These are phyloP conservation scores for Brachyptera risi DNA, from an alignment of 2,888 invertebrate genomes.

Conservation along the genomic window DNA sequence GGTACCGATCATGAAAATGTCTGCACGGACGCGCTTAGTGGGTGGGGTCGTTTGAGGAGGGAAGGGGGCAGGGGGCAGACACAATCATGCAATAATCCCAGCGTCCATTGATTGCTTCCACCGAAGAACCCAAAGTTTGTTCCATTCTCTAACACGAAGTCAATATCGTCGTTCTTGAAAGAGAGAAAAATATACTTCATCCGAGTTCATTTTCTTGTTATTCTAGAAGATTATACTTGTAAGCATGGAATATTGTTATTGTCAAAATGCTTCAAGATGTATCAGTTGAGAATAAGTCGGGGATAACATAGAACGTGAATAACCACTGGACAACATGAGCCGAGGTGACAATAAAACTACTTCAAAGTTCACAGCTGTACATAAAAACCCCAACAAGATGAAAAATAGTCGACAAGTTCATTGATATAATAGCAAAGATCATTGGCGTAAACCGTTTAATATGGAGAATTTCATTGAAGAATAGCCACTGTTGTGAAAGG, in stretches of 20 bases:
- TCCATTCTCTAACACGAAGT: background rate
- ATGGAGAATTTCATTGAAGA: background rate
- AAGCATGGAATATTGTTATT: too few relatives aligned
- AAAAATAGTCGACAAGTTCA: conserved; percentile 14
- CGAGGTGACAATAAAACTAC: conserved; percentile 9
- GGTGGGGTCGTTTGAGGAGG: too few relatives aligned
- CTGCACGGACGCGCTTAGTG: conserved; percentile 20
- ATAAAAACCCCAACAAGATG: background rate
- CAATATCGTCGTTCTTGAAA: background rate
- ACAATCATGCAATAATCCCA: conserved; percentile 18
- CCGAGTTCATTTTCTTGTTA: background rate
- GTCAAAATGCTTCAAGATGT: background rate
- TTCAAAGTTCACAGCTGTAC: conserved; percentile 6
- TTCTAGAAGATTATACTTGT: too few relatives aligned
- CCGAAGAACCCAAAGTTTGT: background rate
- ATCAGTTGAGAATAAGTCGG: background rate
- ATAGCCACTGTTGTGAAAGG: conserved; percentile 5
- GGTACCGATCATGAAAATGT: conserved; percentile 17
- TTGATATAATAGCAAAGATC: background rate
- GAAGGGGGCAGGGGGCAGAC: conserved; percentile 4
- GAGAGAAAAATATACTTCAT: background rate
- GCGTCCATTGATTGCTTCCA: conserved; percentile 13
- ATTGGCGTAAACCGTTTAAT: conserved; percentile 11
- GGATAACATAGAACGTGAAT: conserved; percentile 15
- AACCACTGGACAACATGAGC: conserved; percentile 5